Evolutionary conservation across 2,888 invertebrate genomes (phyloP).

Genomic region (Chalcosyrphus nemorum): DNA sequence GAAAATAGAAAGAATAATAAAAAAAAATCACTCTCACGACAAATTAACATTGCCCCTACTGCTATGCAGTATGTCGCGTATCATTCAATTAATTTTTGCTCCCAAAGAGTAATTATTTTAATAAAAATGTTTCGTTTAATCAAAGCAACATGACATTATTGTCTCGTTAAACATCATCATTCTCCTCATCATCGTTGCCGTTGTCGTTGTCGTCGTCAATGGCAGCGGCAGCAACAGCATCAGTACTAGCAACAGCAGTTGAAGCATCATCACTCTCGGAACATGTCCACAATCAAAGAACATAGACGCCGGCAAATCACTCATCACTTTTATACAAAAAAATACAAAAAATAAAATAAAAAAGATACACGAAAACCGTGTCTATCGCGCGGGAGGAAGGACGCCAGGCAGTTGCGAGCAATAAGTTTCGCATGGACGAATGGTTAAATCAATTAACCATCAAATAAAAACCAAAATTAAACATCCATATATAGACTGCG

Average conservation of each 20-base stretch:
- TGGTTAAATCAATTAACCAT: slow-evolving; percentile 69
- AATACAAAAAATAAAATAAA: background rate
- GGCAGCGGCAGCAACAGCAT: background rate
- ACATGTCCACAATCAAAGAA: slow-evolving; percentile 50
- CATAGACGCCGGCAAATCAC: slow-evolving; percentile 44
- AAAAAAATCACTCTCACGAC: slow-evolving; percentile 51
- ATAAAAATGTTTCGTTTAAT: slow-evolving; percentile 74
- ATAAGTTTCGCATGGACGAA: slow-evolving; percentile 44
- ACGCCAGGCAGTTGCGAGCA: slow-evolving; percentile 3
- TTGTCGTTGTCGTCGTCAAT: background rate
- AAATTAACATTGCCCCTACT: slow-evolving; percentile 69
- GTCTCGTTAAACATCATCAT: slow-evolving; percentile 72
- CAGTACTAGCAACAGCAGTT: background rate
- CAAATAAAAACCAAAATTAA: slow-evolving; percentile 48
- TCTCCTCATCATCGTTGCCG: background rate
- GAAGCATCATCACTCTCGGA: slow-evolving; percentile 33
- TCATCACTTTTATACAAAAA: slow-evolving; percentile 31
- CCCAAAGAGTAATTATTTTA: slow-evolving; percentile 74
- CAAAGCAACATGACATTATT: slow-evolving; percentile 73
- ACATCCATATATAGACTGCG: slow-evolving; percentile 20
- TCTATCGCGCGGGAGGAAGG: background rate
- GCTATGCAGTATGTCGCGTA: slow-evolving; percentile 60
- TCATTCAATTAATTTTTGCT: slow-evolving; percentile 72
- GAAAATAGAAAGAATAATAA: background rate
- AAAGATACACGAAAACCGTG: too few relatives aligned